phyloP scores from a whole-genome alignment of 1,140 invertebrate genomes.

The Drosophila nasuta region DNA sequence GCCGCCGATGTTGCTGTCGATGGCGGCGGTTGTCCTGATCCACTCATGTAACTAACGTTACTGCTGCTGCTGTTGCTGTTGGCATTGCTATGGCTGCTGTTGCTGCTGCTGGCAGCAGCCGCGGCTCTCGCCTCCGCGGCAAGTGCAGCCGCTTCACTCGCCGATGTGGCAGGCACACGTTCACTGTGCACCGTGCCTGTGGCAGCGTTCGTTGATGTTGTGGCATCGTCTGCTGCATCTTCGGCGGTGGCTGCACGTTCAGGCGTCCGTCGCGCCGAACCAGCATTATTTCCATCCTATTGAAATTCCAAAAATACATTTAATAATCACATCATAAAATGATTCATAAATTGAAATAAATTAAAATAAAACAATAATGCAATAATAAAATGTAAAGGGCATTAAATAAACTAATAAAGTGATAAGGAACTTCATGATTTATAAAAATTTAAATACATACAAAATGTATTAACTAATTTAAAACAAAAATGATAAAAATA shows the following conservation, averaged over 20 bases:
- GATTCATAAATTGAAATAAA: too few relatives aligned
- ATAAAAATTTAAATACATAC: too few relatives aligned
- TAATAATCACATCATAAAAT: too few relatives aligned
- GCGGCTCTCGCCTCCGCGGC: conserved; percentile 35
- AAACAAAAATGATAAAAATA: background rate
- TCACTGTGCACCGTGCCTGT: conserved; percentile 11
- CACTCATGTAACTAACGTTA: conserved; percentile 52
- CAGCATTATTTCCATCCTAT: conserved; percentile 57
- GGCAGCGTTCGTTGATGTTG: conserved; percentile 14
- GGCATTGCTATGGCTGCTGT: conserved; percentile 25
- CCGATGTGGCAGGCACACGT: background rate
- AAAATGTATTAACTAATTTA: too few relatives aligned
- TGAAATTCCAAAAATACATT: too few relatives aligned
- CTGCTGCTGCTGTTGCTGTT: conserved; percentile 38
- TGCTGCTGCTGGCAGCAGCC: conserved; percentile 18
- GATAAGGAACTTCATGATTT: too few relatives aligned
- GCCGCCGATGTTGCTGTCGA: conserved; percentile 74
- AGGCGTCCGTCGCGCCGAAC: conserved; percentile 45
- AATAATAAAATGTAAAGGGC: too few relatives aligned
- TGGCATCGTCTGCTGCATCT: conserved; percentile 9
- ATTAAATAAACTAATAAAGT: too few relatives aligned
- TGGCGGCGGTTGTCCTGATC: conserved; percentile 62
- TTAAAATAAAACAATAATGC: too few relatives aligned
- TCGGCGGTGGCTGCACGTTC: conserved; percentile 32
- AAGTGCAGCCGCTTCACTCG: conserved; percentile 21